Base-by-base conservation (phyloP, 2,113 vertebrate species). In the Sakesphorus luctuosus region DNA sequence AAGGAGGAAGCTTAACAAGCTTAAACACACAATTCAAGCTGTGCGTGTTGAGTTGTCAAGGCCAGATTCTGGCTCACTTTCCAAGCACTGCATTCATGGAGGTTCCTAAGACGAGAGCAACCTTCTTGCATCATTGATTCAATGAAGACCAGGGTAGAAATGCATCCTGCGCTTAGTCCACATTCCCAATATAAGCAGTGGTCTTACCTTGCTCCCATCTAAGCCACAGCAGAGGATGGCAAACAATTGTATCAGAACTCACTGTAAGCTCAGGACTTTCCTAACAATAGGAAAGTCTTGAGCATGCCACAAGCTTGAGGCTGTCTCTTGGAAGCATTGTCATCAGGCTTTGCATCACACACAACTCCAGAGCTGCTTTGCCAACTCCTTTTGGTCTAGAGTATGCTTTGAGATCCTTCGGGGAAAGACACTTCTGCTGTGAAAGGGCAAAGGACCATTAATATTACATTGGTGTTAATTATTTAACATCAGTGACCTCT, bases 1-100 rank as follows among this genome's bases (percentile, higher is more conserved):
- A 89, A 89, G 65, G 21, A 94, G 80, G 33, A 55, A 36, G 55
- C 65, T 96, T 84, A 88, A 72, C 49, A 87, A 84, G 73, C 69
- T 91, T 75, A 93, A 92, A 69, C 44, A 89, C 40, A 65, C 38
- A 29, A 89, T 94, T 92, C 55, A 93, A 88, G 55, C 71, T 91
- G 78, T 91, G 77, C 18, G 0, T 59, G 56, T 43, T 43, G 40
- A 43, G 40, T 91, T 89, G 68, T 61, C 56, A 75, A 89, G 73
- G 65, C 38, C 53, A 56, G 40, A 89, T 87, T 68, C 84, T 82
- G 77, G 40, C 66, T 94, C n/a, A 7, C 65, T 92, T 93, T 84
- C 44, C 35, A 77, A n/a, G 24, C 50, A 38, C 24, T 78, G 38
- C 56, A 59, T 40, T 92, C 76, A 84, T 0, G 2, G 44, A 80